Percentiles rank a stretch among this genome's conserved stretches.
These are phyloP conservation scores for Eumacrocentrus americanus DNA, from an alignment of 2,888 invertebrate genomes.

Conservation along the genomic window DNA sequence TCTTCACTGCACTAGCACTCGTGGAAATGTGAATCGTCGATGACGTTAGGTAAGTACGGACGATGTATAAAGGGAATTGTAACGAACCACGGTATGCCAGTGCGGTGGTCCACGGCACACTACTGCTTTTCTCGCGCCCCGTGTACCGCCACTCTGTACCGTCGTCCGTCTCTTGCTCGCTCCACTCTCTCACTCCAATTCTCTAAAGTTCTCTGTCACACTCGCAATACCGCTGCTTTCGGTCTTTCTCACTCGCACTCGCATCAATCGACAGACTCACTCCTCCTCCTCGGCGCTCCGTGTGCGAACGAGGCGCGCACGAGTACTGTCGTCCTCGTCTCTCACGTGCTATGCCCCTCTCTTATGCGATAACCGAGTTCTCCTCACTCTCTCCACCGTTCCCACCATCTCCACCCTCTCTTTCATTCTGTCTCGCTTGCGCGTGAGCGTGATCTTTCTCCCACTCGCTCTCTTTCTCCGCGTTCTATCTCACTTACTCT, in stretches of 20 bases:
- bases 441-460: slow-evolving; percentile 49
- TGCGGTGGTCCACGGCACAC: slow-evolving; percentile 72
- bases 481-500: slow-evolving; percentile 22
- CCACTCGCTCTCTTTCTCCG: slow-evolving; percentile 42
- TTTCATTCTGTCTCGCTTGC: slow-evolving; percentile 47
- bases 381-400: slow-evolving; percentile 53
- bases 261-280: slow-evolving; percentile 30
- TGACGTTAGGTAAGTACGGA: slow-evolving; percentile 37
- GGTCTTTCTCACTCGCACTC: slow-evolving; percentile 35
- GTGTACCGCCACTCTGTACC: slow-evolving; percentile 66
- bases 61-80: slow-evolving; percentile 56
- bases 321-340: slow-evolving; percentile 45
- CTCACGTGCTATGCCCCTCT: slow-evolving; percentile 46
- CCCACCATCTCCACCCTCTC: slow-evolving; percentile 56
- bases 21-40: slow-evolving; percentile 50
- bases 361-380: slow-evolving; percentile 47
- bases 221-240: slow-evolving; percentile 36
- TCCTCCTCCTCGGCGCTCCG: slow-evolving; percentile 37
- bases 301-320: slow-evolving; percentile 46
- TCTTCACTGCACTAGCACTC: slow-evolving; percentile 57
- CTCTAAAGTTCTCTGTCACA: slow-evolving; percentile 36
- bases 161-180: slow-evolving; percentile 65
- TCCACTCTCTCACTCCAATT: slow-evolving; percentile 50
- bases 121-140: slow-evolving; percentile 69
- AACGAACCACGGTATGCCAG: slow-evolving; percentile 62